phyloP scores from a whole-genome alignment of 1,140 invertebrate species.

The Chironomus tepperi region DNA sequence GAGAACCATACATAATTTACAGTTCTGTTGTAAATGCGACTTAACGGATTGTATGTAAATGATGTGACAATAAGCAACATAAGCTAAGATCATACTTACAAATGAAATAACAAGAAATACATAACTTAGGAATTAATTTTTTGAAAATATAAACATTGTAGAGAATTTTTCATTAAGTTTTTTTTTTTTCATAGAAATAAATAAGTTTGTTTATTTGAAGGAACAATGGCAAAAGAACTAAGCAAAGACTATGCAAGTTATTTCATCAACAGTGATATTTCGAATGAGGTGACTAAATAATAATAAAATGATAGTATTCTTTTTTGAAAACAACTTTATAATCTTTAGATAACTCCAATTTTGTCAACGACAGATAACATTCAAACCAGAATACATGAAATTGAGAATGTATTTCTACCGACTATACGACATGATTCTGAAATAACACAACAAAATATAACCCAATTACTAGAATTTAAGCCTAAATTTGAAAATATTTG shows the following conservation, averaged over 20 bases:
- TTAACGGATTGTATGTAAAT: too few relatives aligned
- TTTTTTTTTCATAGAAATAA: neutral
- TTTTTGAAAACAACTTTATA: neutral
- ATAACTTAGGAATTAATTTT: neutral
- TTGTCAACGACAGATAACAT: neutral
- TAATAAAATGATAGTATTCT: neutral
- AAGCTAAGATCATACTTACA: too few relatives aligned
- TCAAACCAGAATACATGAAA: neutral
- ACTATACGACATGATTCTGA: neutral
- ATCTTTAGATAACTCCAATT: neutral
- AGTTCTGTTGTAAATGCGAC: too few relatives aligned
- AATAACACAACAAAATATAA: neutral
- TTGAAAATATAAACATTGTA: neutral
- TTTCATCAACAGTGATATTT: neutral
- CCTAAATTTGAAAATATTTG: neutral
- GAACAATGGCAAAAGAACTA: neutral
- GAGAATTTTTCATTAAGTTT: neutral
- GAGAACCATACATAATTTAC: too few relatives aligned
- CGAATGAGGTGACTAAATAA: neutral
- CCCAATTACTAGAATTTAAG: neutral
- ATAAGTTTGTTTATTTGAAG: neutral
- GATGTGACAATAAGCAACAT: too few relatives aligned
- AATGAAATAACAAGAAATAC: too few relatives aligned
- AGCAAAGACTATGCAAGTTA: conserved; percentile 15
- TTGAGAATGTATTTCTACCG: conserved; percentile 9